Base-by-base conservation (phyloP, 1,140 invertebrate species). In the Drosophila paulistorum region DNA sequence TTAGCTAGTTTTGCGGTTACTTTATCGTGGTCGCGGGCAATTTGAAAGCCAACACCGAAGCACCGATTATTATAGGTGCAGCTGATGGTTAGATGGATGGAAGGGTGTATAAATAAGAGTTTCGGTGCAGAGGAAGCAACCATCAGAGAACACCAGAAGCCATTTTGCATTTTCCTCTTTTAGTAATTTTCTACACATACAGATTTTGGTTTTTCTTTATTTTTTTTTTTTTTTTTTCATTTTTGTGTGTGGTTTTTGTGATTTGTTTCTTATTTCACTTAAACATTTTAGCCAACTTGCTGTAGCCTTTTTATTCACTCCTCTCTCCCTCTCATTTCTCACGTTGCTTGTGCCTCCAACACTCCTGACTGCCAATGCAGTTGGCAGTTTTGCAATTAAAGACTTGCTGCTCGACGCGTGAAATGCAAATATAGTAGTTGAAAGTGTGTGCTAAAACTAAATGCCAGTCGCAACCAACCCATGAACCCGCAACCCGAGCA, bases 1-100 rank as follows among this genome's bases (percentile, higher is more conserved):
- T 82, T 76, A 87, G 82, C 82, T 87, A 82, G 83, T 86, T 86
- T 83, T 83, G 83, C 33, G 82, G 82, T 79, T 69, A 45, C 83
- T 86, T 87, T 86, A 79, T 76, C 75, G 83, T 68, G 81, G 81
- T 84, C 75, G 81, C 81, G 51, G 77, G 66, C 79, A 84, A 85
- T 81, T 85, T 77, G 68, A 63, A 68, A 55, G 68, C 72, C 76
- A 72, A 81, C 72, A 80, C 78, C 69, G 48, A 63, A 81, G 55
- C 72, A 67, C 74, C 67, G 68, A 77, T 77, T 77, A 77, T 68
- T 37, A 65, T 77, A 77, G 77, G 68, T 77, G 74, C 73, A 77
- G 66, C 14, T 14, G 39, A 7, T 26, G 20, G 45, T 11, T 51
- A 23, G 17, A 9, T 20, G 17, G 20, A 10, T 20, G 0, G 4